Base-by-base conservation (phyloP, 2,113 vertebrate genomes). In the Nanorana parkeri region DNA sequence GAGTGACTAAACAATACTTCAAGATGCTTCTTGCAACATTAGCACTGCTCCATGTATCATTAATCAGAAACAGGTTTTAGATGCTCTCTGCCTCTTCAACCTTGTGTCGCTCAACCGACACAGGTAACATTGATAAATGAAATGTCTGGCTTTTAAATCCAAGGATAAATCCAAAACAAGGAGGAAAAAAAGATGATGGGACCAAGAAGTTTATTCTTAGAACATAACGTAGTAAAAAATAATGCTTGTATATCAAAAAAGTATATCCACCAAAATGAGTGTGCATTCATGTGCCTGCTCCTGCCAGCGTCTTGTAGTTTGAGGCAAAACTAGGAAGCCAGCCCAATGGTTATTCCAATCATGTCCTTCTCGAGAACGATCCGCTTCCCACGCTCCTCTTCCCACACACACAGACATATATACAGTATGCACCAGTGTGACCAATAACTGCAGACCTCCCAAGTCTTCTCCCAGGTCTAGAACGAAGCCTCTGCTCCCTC, bases 101-200 rank as follows among this genome's bases (percentile, higher is more conserved):
- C 77, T 19, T n/a, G 52, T 19, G 52, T 68, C 80, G 73, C 60
- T 81, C 68, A 54, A 24, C 68, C 10, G 51, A 26, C 71, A 67
- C 13, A 36, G 69, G 56, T 54, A 20, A 65, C 68, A 65, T 61
- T 26, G 24, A 81, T 55, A 66, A 66, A 41, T 67, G 52, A 63
- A 82, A 52, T 56, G 80, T 73, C 71, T 82, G 80, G 80, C 80
- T 82, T 82, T 82, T 82, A 82, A 82, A 82, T 82, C 80, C 80
- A 82, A 82, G 21, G 68, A 58, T 81, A 66, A 52, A 74, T 74
- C 58, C 41, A 74, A 82, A 80, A 71, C 7, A 55, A 64, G 24
- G 26, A 75, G 55, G 61, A 36, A 67, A 56, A 67, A 61, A 72
- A 55, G 47, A n/a, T 61, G 55, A 81, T 5, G 55, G 60, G 51